phyloP scores from a whole-genome alignment of 1,140 invertebrate genomes.

The Caenorhabditis briggsae region DNA sequence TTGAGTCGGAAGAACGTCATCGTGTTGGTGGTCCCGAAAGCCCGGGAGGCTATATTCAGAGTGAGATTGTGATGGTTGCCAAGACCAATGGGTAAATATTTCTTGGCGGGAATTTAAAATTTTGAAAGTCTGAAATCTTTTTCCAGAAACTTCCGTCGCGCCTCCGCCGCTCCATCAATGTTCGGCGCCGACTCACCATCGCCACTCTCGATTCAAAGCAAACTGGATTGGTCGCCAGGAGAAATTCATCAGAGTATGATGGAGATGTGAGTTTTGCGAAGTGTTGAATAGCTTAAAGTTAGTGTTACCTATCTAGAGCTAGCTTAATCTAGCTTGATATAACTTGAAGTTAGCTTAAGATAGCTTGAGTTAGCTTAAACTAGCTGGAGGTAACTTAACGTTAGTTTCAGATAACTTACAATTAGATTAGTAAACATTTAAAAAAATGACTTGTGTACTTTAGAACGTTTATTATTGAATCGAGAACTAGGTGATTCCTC shows the following conservation, averaged over 20 bases:
- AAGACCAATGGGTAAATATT: constrained; percentile 71
- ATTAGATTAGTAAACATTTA: no score
- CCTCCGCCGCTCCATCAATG: constrained; percentile 62
- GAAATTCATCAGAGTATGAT: constrained; percentile 73
- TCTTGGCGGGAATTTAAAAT: neutral
- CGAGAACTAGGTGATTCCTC: no score
- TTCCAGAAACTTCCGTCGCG: constrained; percentile 66
- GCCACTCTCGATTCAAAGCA: constrained; percentile 73
- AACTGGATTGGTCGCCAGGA: constrained; percentile 76
- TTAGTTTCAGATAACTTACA: no score
- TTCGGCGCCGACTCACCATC: constrained; percentile 75
- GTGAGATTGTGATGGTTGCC: constrained; percentile 78
- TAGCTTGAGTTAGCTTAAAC: no score
- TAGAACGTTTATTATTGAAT: no score
- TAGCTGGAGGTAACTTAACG: no score
- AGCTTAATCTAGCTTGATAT: no score
- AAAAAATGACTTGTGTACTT: no score
- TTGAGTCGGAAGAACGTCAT: constrained; percentile 74
- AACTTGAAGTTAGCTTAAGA: no score
- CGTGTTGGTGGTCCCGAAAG: constrained; percentile 72
- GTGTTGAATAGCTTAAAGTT: neutral
- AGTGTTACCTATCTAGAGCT: constrained; percentile 27
- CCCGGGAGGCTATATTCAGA: constrained; percentile 72
- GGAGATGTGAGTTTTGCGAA: constrained; percentile 72
- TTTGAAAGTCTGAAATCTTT: neutral